phyloP scores from a whole-genome alignment of 1,140 invertebrate species.

The Episyrphus balteatus region DNA sequence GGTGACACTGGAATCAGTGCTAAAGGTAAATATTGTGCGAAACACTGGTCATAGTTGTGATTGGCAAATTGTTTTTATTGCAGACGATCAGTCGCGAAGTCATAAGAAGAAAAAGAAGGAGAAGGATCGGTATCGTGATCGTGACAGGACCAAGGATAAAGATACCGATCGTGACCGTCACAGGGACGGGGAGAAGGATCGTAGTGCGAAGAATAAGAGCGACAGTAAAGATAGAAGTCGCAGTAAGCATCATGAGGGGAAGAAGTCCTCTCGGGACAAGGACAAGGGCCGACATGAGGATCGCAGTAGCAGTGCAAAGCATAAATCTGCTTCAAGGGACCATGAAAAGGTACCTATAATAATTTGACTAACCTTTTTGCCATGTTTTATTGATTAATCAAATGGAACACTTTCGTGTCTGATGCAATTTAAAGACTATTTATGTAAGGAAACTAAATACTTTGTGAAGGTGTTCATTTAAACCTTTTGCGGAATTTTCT shows the following conservation, averaged over 20 bases:
- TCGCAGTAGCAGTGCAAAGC: not conserved
- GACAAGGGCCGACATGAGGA: not conserved
- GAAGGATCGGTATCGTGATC: not conserved
- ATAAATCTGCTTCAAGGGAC: no score
- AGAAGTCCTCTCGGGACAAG: not conserved
- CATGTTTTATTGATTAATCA: no score
- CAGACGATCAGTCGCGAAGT: not conserved
- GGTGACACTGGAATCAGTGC: no score
- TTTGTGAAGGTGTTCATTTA: no score
- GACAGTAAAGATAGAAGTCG: not conserved
- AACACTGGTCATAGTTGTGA: no score
- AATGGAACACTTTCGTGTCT: no score
- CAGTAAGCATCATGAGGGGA: not conserved
- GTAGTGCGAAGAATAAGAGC: not conserved
- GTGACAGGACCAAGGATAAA: not conserved
- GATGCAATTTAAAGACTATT: no score
- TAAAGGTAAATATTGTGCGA: no score
- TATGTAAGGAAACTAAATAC: no score
- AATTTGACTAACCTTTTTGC: not conserved
- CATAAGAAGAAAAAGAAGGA: constrained; percentile 8
- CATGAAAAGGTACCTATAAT: not conserved
- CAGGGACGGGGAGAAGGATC: not conserved
- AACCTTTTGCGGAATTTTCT: no score
- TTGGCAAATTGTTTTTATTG: not conserved
- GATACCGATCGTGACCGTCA: not conserved